phyloP scores from a whole-genome alignment of 2,888 invertebrate species.

The Apamea epomidion region DNA sequence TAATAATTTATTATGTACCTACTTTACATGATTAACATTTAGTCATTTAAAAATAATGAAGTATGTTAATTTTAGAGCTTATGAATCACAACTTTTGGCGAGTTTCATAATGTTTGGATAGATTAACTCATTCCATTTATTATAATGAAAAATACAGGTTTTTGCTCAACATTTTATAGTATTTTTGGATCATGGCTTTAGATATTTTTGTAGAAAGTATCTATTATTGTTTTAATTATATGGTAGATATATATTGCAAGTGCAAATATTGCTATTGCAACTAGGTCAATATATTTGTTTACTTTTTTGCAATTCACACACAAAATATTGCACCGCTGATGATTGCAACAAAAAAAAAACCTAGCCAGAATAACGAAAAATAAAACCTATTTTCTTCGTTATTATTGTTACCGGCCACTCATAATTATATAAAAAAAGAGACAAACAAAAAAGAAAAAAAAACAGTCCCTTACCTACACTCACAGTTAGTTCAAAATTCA shows the following conservation, averaged over 20 bases:
- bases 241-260: background rate
- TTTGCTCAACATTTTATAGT: background rate
- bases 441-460: constrained; percentile 1
- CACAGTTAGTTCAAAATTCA: constrained; percentile 52
- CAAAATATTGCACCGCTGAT: constrained; percentile 5
- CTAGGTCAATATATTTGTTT: constrained; percentile 38
- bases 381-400: background rate
- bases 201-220: background rate
- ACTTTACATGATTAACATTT: background rate
- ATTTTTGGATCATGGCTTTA: background rate
- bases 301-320: constrained; percentile 16
- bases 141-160: background rate
- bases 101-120: constrained; percentile 26
- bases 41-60: background rate
- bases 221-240: background rate
- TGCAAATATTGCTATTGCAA: constrained; percentile 40
- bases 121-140: background rate
- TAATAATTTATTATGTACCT: background rate
- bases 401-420: background rate
- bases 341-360: background rate
- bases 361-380: background rate
- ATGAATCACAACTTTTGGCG: constrained; percentile 5
- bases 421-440: background rate
- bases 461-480: constrained; percentile 53
- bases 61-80: background rate